phyloP scores from a whole-genome alignment of 2,888 invertebrate species.

The Alloscopus bannaensis region DNA sequence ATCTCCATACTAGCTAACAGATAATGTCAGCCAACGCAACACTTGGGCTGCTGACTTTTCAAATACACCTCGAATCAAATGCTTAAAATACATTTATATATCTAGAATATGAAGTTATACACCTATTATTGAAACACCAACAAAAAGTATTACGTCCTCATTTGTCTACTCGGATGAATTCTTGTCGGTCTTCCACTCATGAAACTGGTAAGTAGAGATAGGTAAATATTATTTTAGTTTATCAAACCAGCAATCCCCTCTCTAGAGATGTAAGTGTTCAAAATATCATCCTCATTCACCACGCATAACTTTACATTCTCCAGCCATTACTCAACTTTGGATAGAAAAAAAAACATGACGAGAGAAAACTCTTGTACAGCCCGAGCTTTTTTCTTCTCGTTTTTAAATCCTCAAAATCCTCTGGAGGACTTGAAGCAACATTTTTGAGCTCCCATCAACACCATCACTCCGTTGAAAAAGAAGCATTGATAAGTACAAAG shows the following conservation, averaged over 20 bases:
- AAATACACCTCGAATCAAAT: no score
- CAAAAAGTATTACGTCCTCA: no score
- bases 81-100: no score
- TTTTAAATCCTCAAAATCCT: constrained; percentile 21
- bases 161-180: background rate
- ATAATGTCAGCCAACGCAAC: no score
- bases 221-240: constrained; percentile 11
- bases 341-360: background rate
- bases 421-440: constrained; percentile 23
- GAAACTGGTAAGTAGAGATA: background rate
- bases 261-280: background rate
- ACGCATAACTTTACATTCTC: no score
- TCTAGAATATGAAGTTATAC: no score
- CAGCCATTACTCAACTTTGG: no score
- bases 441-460: constrained; percentile 18
- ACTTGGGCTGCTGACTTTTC: no score
- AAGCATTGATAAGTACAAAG: background rate
- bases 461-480: constrained; percentile 18
- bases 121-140: no score
- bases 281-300: no score
- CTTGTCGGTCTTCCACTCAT: background rate
- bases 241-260: constrained; percentile 7
- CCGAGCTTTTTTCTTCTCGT: background rate
- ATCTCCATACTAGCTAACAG: no score
- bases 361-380: background rate